Evolutionary conservation across 2,797 vertebrate species (phyloP).

Genomic region (Rhynchonycteris naso): DNA sequence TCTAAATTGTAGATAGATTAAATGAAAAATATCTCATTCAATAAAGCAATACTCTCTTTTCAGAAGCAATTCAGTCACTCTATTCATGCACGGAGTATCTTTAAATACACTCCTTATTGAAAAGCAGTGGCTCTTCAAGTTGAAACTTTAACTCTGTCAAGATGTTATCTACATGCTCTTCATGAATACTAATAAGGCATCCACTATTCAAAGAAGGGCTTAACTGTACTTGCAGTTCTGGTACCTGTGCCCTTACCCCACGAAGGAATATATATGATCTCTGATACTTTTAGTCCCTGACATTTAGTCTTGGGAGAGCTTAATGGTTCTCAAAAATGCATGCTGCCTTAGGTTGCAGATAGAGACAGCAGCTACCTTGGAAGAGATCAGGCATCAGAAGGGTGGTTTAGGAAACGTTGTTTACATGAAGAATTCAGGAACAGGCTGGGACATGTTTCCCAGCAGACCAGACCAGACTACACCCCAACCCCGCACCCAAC

Average conservation of each 20-base stretch:
- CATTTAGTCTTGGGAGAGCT: neutral
- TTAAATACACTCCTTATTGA: slow-evolving; percentile 51
- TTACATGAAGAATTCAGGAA: neutral
- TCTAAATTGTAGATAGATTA: slow-evolving; percentile 55
- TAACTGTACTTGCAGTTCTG: neutral
- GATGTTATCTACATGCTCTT: slow-evolving; percentile 60
- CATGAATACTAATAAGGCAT: slow-evolving; percentile 50
- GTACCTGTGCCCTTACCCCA: neutral
- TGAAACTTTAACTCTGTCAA: slow-evolving; percentile 64
- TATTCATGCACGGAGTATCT: slow-evolving; percentile 36
- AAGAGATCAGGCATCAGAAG: neutral
- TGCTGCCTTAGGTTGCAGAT: neutral
- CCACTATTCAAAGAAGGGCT: slow-evolving; percentile 14
- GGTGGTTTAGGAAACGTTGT: neutral
- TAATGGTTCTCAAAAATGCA: slow-evolving; percentile 33
- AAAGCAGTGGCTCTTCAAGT: slow-evolving; percentile 51
- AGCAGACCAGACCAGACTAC: neutral
- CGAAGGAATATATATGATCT: slow-evolving; percentile 14
- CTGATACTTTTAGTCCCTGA: neutral
- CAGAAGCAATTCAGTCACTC: slow-evolving; percentile 59
- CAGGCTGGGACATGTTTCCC: neutral
- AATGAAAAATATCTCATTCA: slow-evolving; percentile 65
- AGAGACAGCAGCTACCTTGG: slow-evolving; percentile 25
- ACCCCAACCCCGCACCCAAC: too few species aligned
- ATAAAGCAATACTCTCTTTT: slow-evolving; percentile 52